A percentile compares a stretch with the other conserved stretches of the same genome.
These are phyloP conservation scores for Blastobasis adustella DNA, from an alignment of 2,888 invertebrate genomes.

Conservation along the genomic window DNA sequence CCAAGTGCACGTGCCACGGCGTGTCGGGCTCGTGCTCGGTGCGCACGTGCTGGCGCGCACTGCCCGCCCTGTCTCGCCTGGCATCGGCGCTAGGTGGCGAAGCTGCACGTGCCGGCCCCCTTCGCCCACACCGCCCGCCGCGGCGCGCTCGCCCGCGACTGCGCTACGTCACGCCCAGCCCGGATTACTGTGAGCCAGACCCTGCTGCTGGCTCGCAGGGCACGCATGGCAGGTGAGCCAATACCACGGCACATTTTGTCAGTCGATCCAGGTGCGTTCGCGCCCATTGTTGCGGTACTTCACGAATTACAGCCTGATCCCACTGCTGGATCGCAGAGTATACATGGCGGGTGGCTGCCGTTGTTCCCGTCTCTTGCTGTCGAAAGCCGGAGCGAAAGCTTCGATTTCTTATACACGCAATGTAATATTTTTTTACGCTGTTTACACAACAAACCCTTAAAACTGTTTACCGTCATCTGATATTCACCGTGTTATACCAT, in stretches of 20 bases:
- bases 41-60: conserved; percentile 86
- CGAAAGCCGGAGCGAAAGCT: too few species aligned
- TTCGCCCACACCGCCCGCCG: conserved; percentile 42
- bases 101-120: conserved; percentile 55
- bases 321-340: too few species aligned
- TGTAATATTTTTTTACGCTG: too few species aligned
- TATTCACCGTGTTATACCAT: too few species aligned
- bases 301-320: too few species aligned
- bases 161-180: conserved; percentile 85
- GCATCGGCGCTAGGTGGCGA: conserved; percentile 67
- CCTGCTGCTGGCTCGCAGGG: conserved; percentile 83
- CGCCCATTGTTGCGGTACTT: too few species aligned
- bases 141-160: conserved; percentile 74
- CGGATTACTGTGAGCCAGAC: conserved; percentile 88
- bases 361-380: too few species aligned
- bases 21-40: conserved; percentile 89
- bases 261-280: too few species aligned
- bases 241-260: background rate
- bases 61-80: conserved; percentile 78
- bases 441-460: too few species aligned
- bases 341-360: too few species aligned
- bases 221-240: conserved; percentile 81
- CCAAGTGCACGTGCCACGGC: conserved; percentile 88
- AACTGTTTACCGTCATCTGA: too few species aligned
- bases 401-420: too few species aligned